phyloP scores from a whole-genome alignment of 1,140 invertebrate genomes.

The Dendrolimus kikuchii region DNA sequence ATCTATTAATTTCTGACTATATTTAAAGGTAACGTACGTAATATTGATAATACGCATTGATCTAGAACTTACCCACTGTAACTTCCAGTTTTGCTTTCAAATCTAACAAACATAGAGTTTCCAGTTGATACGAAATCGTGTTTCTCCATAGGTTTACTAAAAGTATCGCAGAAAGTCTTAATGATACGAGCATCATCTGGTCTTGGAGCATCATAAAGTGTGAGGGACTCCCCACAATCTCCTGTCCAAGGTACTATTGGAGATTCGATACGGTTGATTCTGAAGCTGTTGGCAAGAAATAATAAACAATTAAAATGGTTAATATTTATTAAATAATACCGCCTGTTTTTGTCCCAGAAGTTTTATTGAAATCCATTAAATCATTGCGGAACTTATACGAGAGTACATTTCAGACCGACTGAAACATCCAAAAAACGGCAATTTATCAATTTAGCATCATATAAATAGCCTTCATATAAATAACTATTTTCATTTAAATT shows the following conservation, averaged over 20 bases:
- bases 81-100: constrained; percentile 92
- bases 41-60: too few relatives aligned
- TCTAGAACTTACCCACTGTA: constrained; percentile 80
- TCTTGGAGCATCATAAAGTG: constrained; percentile 88
- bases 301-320: neutral
- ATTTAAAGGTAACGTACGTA: too few relatives aligned
- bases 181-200: constrained; percentile 90
- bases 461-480: too few relatives aligned
- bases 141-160: constrained; percentile 92
- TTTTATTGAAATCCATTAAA: too few relatives aligned
- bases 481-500: too few relatives aligned
- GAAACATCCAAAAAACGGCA: too few relatives aligned
- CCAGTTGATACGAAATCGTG: constrained; percentile 91
- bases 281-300: constrained; percentile 75
- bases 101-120: constrained; percentile 87
- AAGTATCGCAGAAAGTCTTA: constrained; percentile 94
- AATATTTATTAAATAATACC: too few relatives aligned
- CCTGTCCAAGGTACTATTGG: constrained; percentile 88
- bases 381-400: too few relatives aligned
- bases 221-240: constrained; percentile 91
- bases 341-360: too few relatives aligned
- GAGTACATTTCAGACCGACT: too few relatives aligned
- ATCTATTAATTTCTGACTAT: too few relatives aligned
- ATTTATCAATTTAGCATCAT: too few relatives aligned
- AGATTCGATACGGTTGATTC: constrained; percentile 90